Conservation (phyloP, 2,797 vertebrate species). For the Nannoperca australis region DNA sequence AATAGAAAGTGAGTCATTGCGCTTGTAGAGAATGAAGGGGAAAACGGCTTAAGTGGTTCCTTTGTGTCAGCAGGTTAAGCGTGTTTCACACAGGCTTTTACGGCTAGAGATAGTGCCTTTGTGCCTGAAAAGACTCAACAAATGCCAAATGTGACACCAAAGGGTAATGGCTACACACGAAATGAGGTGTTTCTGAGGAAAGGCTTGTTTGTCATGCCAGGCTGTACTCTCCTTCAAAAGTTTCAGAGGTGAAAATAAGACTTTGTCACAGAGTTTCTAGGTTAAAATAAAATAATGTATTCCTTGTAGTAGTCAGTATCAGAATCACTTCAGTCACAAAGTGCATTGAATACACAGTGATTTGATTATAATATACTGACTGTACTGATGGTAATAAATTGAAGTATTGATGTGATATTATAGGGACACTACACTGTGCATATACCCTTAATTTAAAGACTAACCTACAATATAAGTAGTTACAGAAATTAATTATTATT, state of each 20-base stretch:
- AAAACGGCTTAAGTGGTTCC: conserved; percentile 81
- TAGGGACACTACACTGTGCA: not conserved
- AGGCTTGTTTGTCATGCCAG: conserved; percentile 60
- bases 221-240: conserved; percentile 66
- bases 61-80: conserved; percentile 84
- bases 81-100: conserved; percentile 79
- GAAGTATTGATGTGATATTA: not conserved
- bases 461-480: not conserved
- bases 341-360: conserved; percentile 1
- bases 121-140: conserved; percentile 77
- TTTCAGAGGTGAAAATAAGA: conserved; percentile 64
- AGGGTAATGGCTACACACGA: conserved; percentile 75
- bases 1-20: conserved; percentile 80
- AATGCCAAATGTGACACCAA: conserved; percentile 81
- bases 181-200: conserved; percentile 64
- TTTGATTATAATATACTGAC: not conserved
- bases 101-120: conserved; percentile 76
- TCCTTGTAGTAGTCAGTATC: conserved; percentile 3
- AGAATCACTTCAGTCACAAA: not conserved
- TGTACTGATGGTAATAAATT: not conserved
- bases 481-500: not conserved
- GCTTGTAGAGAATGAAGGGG: conserved; percentile 72
- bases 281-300: not conserved
- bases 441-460: not conserved
- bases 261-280: conserved; percentile 23